Evolutionary conservation across 2,113 vertebrate genomes (phyloP), one percentile per base, ranked within the genome.

Genomic region (Neofelis nebulosa): DNA sequence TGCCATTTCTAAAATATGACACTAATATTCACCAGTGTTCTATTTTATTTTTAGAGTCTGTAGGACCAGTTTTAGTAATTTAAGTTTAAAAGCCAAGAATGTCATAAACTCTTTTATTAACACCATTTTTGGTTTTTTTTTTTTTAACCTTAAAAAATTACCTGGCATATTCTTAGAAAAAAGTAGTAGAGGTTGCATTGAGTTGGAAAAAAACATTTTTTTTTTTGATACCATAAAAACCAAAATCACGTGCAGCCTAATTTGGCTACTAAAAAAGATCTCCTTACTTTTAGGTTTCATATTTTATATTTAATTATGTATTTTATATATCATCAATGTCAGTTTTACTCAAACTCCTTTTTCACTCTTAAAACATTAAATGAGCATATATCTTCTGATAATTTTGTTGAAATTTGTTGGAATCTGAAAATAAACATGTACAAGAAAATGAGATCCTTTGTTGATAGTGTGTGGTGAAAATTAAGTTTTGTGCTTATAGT

Each of bases 81-180:
- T 73, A 80, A 81, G 79, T 82, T 68, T 89, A 84, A 95, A 97
- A 74, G 84, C 45, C 45, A 89, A 71, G 21, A 65, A 73, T 65
- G 69, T 10, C 14, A 68, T 27, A 76, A 86, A 68, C 33, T 84
- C n/a, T 84, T 95, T 81, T 81, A 88, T 52, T 73, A 81, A 79
- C 57, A 74, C 16, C 29, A 84, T 71, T 85, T 69, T 92, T 85
- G 18, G 80, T 94, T 80, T 45, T 41, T 52, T 61, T 85, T 94
- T 80, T 57, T 61, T 63, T 50, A 81, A 78, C 45, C 31, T 29
- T 7, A 33, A 66, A 50, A 38, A 80, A 4, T 85, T 55, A 74
- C 38, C 38, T 86, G 23, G 7, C 50, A 65, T 76, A 88, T 71
- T 71, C 48, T 91, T 71, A 73, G 36, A 38, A 94, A 57, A 86